Percentiles rank a stretch among this genome's conserved stretches.
These are phyloP conservation scores for Penaeus vannamei DNA, from an alignment of 1,140 invertebrate genomes.

Conservation along the genomic window DNA sequence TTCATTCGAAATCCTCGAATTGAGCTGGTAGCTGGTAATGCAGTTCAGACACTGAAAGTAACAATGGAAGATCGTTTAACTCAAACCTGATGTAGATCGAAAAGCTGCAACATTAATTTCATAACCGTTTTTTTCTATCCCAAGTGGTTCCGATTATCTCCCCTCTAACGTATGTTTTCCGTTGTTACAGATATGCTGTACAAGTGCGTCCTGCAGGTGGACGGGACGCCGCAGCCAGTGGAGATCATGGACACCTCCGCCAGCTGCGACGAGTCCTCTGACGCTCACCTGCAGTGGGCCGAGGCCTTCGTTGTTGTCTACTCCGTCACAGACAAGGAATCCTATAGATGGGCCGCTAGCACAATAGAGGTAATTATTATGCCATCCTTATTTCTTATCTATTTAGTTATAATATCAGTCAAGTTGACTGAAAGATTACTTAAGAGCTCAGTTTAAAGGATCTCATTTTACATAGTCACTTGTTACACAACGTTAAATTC, in stretches of 20 bases:
- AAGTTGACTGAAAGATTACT: neutral
- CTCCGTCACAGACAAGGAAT: slow-evolving; percentile 57
- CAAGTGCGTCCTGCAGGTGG: slow-evolving; percentile 63
- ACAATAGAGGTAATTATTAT: slow-evolving; percentile 48
- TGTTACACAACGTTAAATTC: too few relatives aligned
- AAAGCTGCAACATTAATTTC: too few relatives aligned
- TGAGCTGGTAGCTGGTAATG: too few relatives aligned
- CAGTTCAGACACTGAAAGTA: too few relatives aligned
- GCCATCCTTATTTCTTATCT: neutral
- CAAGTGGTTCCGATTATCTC: too few relatives aligned
- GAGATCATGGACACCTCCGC: slow-evolving; percentile 66
- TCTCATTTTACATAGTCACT: too few relatives aligned
- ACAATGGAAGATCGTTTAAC: too few relatives aligned
- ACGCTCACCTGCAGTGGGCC: slow-evolving; percentile 64
- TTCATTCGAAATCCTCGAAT: too few relatives aligned
- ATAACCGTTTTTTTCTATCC: too few relatives aligned
- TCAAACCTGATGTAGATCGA: too few relatives aligned
- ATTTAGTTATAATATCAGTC: neutral
- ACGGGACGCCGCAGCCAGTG: slow-evolving; percentile 57
- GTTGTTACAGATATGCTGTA: slow-evolving; percentile 67
- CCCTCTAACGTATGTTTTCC: neutral
- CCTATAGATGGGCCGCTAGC: slow-evolving; percentile 46
- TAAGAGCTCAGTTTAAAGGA: too few relatives aligned
- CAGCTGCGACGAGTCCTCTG: slow-evolving; percentile 42
- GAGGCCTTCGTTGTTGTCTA: slow-evolving; percentile 67